Evolutionary conservation across 2,888 invertebrate species (phyloP).

Genomic region (Apantesis nais): DNA sequence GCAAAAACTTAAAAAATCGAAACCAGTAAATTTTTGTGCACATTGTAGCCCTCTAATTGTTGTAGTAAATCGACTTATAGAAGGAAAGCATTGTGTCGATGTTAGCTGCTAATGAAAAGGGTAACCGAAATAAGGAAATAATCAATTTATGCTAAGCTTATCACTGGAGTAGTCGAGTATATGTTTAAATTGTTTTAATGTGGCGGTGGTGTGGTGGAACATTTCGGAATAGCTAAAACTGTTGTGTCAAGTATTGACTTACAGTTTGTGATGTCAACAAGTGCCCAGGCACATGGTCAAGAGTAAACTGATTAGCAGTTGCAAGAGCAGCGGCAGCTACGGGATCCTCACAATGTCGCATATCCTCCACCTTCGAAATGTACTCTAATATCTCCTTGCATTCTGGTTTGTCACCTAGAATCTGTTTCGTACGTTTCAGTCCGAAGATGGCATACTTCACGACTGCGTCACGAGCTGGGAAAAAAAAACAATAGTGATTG

Average conservation of each 20-base stretch:
- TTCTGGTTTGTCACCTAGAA: slow-evolving; percentile 68
- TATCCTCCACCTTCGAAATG: slow-evolving; percentile 78
- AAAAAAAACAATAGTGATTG: background rate
- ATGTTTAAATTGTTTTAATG: background rate
- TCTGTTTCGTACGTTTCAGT: slow-evolving; percentile 76
- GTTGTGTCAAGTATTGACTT: slow-evolving; percentile 46
- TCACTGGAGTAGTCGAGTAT: background rate
- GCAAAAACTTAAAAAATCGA: too few species aligned
- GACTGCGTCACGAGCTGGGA: slow-evolving; percentile 70
- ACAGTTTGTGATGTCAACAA: slow-evolving; percentile 88
- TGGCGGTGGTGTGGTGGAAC: too few species aligned
- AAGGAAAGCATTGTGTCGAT: background rate
- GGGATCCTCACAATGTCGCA: slow-evolving; percentile 83
- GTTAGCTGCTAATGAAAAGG: background rate
- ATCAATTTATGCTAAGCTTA: background rate
- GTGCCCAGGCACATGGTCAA: slow-evolving; percentile 89
- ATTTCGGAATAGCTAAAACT: background rate
- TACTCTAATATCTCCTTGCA: slow-evolving; percentile 73
- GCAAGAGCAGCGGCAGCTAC: slow-evolving; percentile 80
- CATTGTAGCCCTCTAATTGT: background rate
- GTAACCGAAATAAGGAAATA: background rate
- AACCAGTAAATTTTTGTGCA: background rate
- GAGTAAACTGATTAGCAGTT: slow-evolving; percentile 81
- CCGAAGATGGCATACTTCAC: slow-evolving; percentile 85
- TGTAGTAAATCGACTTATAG: background rate